These are phyloP conservation scores for Cygnus buccinator DNA, from an alignment of 2,113 vertebrate species.

Conservation along the genomic window DNA sequence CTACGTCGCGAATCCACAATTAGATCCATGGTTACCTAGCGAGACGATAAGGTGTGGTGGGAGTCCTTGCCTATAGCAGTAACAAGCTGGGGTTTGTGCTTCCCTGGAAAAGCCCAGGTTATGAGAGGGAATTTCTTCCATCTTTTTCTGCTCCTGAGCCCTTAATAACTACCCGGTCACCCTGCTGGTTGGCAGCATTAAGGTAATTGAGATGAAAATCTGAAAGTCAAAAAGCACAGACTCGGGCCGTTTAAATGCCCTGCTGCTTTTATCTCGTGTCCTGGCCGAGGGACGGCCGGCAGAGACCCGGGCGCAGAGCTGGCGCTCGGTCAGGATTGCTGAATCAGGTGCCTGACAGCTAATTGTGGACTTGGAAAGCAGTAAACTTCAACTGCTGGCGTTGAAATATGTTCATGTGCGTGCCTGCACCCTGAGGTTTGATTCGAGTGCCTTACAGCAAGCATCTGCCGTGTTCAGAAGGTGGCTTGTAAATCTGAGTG, in stretches of 20 bases:
- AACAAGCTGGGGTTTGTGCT: background rate
- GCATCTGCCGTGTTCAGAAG: background rate
- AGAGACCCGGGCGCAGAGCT: background rate
- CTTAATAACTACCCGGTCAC: background rate
- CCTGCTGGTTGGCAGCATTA: background rate
- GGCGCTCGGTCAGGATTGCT: background rate
- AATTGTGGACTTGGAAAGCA: conserved; percentile 50
- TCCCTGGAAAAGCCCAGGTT: background rate
- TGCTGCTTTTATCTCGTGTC: background rate
- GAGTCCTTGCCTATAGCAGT: background rate
- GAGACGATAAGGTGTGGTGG: conserved; percentile 16
- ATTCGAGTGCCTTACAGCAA: background rate
- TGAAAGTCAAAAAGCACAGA: background rate
- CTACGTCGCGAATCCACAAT: background rate
- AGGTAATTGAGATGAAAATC: background rate
- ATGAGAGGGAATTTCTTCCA: background rate
- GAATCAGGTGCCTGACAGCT: conserved; percentile 24
- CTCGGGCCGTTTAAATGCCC: background rate
- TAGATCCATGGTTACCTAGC: background rate
- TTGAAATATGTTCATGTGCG: background rate
- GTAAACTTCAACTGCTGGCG: conserved; percentile 26
- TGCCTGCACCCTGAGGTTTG: background rate
- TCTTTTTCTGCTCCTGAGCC: background rate
- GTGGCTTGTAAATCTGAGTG: background rate
- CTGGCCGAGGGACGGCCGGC: background rate